Conservation (phyloP, 2,888 invertebrate genomes). For the Polydesmus complanatus region DNA sequence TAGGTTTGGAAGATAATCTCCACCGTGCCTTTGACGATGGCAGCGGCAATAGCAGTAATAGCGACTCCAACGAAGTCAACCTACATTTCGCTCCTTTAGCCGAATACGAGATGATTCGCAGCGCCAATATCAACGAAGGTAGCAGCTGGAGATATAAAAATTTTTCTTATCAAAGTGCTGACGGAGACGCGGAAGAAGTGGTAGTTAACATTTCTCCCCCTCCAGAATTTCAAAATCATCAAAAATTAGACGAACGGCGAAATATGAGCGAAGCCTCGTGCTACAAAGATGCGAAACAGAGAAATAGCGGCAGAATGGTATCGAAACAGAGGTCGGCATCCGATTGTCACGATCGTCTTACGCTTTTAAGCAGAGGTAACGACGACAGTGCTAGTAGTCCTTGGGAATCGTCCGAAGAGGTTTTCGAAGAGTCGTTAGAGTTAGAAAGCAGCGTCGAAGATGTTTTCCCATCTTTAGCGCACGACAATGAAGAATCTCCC, state of each 20-base stretch:
- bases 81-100: neutral
- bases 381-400: neutral
- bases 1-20: constrained; percentile 6
- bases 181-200: neutral
- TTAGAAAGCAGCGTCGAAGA: neutral
- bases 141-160: neutral
- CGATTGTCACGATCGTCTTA: neutral
- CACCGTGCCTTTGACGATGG: neutral
- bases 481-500: neutral
- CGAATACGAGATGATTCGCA: neutral
- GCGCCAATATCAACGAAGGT: neutral
- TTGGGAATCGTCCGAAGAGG: neutral
- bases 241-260: neutral
- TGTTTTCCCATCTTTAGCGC: neutral
- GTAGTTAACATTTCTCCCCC: neutral
- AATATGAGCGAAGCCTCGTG: neutral
- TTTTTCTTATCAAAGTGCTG: neutral
- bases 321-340: neutral
- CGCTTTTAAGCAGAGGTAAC: neutral
- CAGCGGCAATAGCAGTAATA: neutral
- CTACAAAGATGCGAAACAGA: neutral
- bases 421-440: neutral
- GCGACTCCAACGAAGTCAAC: neutral
- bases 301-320: too few species aligned
- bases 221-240: neutral